Evolutionary conservation across 2,113 vertebrate genomes (phyloP).

Genomic region (Apteryx owenii): DNA sequence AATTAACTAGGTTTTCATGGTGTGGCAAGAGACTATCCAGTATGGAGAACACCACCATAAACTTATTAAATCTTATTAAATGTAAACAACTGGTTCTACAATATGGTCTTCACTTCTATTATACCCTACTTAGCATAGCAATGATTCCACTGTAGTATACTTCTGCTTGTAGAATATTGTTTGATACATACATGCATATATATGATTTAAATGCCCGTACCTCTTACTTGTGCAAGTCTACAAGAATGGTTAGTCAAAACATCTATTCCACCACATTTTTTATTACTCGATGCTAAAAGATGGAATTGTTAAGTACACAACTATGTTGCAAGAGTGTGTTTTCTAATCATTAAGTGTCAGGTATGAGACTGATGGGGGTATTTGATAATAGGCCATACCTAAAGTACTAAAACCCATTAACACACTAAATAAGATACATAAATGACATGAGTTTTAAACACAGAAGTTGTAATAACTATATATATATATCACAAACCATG

Average conservation of each 20-base stretch:
- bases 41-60: not conserved
- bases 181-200: not conserved
- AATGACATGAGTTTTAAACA: not conserved
- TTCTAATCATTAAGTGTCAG: not conserved
- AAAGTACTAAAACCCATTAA: not conserved
- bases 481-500: not conserved
- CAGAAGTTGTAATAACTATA: not conserved
- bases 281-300: not conserved
- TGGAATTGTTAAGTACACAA: not conserved
- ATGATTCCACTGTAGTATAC: not conserved
- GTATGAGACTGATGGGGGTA: not conserved
- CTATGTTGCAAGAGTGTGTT: not conserved
- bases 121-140: not conserved
- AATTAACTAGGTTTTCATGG: not conserved
- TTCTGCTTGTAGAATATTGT: not conserved
- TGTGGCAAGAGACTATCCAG: not conserved
- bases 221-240: not conserved
- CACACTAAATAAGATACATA: not conserved
- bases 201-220: not conserved
- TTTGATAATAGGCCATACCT: not conserved
- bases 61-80: not conserved
- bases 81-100: not conserved
- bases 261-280: not conserved
- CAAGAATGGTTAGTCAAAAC: not conserved
- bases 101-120: not conserved